Conservation (phyloP, 1,140 invertebrate species). For the Amyelois transitella region DNA sequence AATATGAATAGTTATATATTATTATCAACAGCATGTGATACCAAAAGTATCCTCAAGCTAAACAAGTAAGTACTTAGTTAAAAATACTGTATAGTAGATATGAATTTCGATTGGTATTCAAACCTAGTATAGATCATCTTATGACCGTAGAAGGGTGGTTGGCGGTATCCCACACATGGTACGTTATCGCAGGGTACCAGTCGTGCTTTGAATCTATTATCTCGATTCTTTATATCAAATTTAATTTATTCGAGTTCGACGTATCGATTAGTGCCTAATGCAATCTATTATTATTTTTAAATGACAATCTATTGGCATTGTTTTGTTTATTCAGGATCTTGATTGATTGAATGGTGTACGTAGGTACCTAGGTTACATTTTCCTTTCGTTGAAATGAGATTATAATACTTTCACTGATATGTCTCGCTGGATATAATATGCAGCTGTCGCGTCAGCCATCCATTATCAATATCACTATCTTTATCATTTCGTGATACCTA, state of each 20-base stretch:
- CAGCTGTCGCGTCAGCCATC: background rate
- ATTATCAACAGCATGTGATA: no score
- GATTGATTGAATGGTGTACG: background rate
- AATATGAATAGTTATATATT: no score
- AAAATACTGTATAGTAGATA: no score
- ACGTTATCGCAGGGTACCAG: background rate
- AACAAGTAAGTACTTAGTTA: no score
- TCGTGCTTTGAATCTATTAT: conserved; percentile 9
- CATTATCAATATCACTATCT: background rate
- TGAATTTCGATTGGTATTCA: conserved; percentile 11
- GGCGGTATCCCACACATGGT: background rate
- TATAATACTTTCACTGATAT: background rate
- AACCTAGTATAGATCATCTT: background rate
- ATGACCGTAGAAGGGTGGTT: background rate
- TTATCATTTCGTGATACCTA: background rate
- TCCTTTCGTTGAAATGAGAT: background rate
- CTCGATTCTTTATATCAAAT: background rate
- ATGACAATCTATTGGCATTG: background rate
- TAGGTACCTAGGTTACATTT: background rate
- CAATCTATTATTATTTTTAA: background rate
- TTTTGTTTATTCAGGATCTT: background rate
- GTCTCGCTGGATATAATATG: no score
- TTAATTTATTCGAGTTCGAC: background rate
- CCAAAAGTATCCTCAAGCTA: no score
- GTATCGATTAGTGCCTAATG: background rate